Evolutionary conservation across 2,888 invertebrate genomes (phyloP), one percentile per base, ranked within the genome.

Genomic region (Polydrusus cervinus): DNA sequence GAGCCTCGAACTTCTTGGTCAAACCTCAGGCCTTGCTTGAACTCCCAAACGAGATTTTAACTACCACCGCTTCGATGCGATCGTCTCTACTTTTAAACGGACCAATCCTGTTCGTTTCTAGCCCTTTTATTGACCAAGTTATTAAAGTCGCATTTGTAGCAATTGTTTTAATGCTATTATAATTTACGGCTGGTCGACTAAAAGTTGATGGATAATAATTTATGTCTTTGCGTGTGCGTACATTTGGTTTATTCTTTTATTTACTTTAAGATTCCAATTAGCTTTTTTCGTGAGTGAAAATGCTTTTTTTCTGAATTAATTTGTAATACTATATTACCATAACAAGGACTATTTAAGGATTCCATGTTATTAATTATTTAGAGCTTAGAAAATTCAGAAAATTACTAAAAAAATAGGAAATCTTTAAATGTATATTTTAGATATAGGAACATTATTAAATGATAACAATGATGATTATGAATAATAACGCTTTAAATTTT

Each of bases 61-160:
- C 66, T 43, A 71, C 64, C 40, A 43, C 57, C 57, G 38, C 38
- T 60, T 25, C 16, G 69, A 9, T 43, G 34, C 47, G 18, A 47
- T 57, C 69, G 45, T 45, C 45, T 69, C 16, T 64, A 16, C 43
- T 53, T 13, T 51, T 25, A 65, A 55, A 55, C 25, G n/a, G 47
- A 11, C 64, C 64, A 74, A 49, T 45, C 69, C 55, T 16, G 16
- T 34, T 47, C 57, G 16, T 30, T 25, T 61, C 14, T 60, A 30
- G n/a, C 51, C 25, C 62, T 49, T 45, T 69, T 74, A 68, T 68
- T 47, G 51, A 68, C 62, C 64, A 43, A 64, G 75, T 71, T 70
- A 71, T 75, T 75, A 75, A 75, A 75, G 20, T 64, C 66, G 51
- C 75, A 75, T 75, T 75, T 71, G 64, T 45, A 57, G 74, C 25